These are phyloP conservation scores for Bothrops alternatus DNA, from an alignment of 2,797 vertebrate species.

Conservation along the genomic window DNA sequence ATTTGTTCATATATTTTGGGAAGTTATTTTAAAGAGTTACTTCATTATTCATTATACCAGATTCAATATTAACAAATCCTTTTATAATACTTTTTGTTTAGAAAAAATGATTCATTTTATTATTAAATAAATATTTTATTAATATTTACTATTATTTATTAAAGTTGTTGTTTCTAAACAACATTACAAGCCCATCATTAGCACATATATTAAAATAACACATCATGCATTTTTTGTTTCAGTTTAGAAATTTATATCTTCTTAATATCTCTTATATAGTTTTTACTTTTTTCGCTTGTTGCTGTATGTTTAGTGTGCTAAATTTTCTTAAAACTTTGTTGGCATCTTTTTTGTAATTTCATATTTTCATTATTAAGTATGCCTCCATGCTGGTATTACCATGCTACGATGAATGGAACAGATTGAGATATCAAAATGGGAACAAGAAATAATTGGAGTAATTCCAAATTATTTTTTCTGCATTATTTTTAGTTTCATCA, in stretches of 20 bases:
- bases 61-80: background rate
- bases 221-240: background rate
- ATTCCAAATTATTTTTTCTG: background rate
- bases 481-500: too few relatives aligned
- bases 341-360: background rate
- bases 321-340: background rate
- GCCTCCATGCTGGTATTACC: background rate
- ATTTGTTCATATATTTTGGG: background rate
- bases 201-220: background rate
- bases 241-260: background rate
- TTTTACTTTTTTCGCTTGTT: background rate
- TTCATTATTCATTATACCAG: background rate
- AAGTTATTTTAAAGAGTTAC: background rate
- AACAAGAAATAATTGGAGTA: background rate
- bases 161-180: background rate
- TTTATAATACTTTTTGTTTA: background rate
- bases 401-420: background rate
- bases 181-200: background rate
- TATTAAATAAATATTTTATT: background rate
- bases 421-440: background rate
- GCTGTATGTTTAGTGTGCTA: background rate
- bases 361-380: background rate
- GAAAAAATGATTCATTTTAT: background rate
- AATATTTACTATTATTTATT: background rate
- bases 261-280: background rate